phyloP scores from a whole-genome alignment of 2,797 vertebrate genomes.

The Parauchenoglanis ngamensis region DNA sequence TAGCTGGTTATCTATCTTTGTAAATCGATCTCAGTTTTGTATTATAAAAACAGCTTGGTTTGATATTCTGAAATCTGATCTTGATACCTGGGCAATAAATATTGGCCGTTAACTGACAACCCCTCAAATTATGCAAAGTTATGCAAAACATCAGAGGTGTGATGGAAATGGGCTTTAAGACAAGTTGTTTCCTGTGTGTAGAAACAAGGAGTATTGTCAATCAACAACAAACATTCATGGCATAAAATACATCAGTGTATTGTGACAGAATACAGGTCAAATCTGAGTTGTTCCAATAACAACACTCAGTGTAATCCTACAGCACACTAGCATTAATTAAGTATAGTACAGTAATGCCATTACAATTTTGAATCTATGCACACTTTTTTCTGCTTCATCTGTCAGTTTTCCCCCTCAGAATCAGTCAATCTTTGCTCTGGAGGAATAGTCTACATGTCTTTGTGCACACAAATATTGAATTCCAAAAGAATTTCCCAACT shows the following conservation, averaged over 20 bases:
- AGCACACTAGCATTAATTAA: neutral
- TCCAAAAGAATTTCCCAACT: neutral
- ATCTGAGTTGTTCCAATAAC: neutral
- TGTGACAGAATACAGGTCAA: neutral
- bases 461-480: slow-evolving; percentile 23
- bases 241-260: neutral
- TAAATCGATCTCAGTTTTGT: neutral
- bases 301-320: neutral
- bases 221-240: neutral
- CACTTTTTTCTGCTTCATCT: neutral
- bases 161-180: neutral
- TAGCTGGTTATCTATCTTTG: neutral
- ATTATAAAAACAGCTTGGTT: neutral
- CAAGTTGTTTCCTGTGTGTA: neutral
- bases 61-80: neutral
- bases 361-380: neutral
- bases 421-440: neutral
- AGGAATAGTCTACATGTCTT: slow-evolving; percentile 14
- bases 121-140: neutral
- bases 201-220: neutral
- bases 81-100: neutral
- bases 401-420: neutral
- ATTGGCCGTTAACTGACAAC: neutral
- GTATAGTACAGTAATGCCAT: neutral
- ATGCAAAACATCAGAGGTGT: neutral